Evolutionary conservation across 1,140 invertebrate species (phyloP).

Genomic region (Drosophila persimilis): DNA sequence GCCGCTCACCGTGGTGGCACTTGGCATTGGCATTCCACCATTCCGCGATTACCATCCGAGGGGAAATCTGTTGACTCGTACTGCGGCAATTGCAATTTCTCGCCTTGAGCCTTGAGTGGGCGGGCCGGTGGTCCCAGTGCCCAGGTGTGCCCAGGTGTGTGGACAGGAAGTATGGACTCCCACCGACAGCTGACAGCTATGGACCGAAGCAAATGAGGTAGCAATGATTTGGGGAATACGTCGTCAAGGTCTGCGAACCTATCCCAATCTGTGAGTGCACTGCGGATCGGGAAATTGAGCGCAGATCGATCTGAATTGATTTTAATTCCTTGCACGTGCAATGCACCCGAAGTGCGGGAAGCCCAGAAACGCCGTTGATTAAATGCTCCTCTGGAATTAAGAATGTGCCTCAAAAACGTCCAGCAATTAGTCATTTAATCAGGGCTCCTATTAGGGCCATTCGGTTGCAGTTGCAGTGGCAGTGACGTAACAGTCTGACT

Average conservation of each 20-base stretch:
- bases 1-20: constrained; percentile 3
- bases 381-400: neutral
- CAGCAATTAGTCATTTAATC: constrained; percentile 14
- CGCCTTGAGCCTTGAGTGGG: constrained; percentile 5
- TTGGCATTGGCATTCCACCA: constrained; percentile 39
- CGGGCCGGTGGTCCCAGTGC: no score
- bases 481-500: neutral
- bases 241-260: constrained; percentile 14
- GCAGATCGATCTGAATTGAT: constrained; percentile 59
- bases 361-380: constrained; percentile 28
- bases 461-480: no score
- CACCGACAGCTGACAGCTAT: constrained; percentile 12
- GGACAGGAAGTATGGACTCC: constrained; percentile 23
- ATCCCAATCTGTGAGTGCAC: constrained; percentile 3
- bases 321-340: constrained; percentile 69
- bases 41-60: constrained; percentile 12
- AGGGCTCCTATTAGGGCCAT: no score
- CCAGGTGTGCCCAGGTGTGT: constrained; percentile 9
- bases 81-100: constrained; percentile 39
- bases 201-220: neutral
- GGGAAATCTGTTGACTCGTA: constrained; percentile 26
- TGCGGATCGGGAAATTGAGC: constrained; percentile 25
- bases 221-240: neutral
- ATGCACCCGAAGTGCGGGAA: constrained; percentile 46
- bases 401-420: neutral